Conservation (phyloP, 2,797 vertebrate species). For the Hyperoplus lanceolatus region DNA sequence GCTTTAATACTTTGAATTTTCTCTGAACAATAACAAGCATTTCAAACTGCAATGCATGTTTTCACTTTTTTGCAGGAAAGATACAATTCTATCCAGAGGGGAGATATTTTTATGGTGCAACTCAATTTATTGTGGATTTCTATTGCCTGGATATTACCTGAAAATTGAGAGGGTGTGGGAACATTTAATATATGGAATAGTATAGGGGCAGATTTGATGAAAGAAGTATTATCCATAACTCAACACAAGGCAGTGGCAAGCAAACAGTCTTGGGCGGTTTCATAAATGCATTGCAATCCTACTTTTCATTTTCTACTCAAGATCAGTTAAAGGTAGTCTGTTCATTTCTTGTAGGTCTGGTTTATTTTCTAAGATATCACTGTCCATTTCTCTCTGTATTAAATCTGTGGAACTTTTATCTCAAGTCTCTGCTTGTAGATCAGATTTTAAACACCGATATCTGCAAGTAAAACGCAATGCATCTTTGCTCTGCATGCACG, state of each 20-base stretch:
- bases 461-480: background rate
- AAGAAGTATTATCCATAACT: conserved; percentile 11
- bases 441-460: conserved; percentile 34
- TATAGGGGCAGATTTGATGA: background rate
- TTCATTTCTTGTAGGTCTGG: background rate
- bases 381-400: conserved; percentile 7
- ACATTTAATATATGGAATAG: too few relatives aligned
- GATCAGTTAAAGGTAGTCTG: background rate
- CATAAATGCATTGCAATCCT: background rate
- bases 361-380: background rate
- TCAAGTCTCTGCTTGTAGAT: background rate
- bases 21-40: background rate
- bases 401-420: conserved; percentile 17
- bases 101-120: background rate
- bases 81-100: background rate
- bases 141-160: background rate
- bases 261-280: background rate
- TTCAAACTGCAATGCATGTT: background rate
- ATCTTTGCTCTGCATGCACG: background rate
- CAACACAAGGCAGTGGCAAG: background rate
- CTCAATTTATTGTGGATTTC: background rate
- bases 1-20: background rate
- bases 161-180: background rate
- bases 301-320: background rate
- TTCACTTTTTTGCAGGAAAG: background rate